Percentiles rank a stretch among this genome's conserved stretches.
Evolutionary conservation across 2,113 vertebrate genomes (phyloP).

Genomic region (Callithrix jacchus): DNA sequence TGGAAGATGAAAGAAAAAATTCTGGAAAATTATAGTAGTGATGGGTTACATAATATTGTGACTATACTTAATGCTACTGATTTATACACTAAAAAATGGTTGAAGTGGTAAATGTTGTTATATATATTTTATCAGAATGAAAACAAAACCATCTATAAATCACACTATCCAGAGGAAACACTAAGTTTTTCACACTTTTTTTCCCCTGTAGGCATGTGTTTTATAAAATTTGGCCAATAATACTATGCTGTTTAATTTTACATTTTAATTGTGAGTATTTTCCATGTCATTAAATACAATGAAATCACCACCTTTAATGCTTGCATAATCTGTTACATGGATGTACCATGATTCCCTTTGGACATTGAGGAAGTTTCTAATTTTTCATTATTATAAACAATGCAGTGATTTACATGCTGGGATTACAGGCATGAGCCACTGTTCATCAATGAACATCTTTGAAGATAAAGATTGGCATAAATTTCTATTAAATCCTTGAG

Average conservation of each 20-base stretch:
- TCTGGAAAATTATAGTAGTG: background rate
- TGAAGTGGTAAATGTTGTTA: background rate
- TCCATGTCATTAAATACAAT: background rate
- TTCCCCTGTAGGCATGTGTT: background rate
- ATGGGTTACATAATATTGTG: background rate
- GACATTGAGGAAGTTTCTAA: background rate
- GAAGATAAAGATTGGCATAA: background rate
- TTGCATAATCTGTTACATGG: background rate
- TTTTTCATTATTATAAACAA: slow-evolving; percentile 18
- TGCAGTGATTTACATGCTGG: background rate
- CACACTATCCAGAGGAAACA: background rate
- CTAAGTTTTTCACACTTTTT: background rate
- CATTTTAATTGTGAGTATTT: slow-evolving; percentile 16
- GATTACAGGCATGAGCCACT: too few species aligned
- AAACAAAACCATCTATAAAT: background rate
- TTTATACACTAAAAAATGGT: background rate
- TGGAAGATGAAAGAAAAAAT: background rate
- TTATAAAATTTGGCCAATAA: slow-evolving; percentile 8
- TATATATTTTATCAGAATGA: background rate
- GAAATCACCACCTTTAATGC: background rate
- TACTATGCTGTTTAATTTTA: background rate
- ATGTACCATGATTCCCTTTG: background rate
- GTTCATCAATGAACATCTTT: background rate
- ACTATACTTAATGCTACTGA: background rate
- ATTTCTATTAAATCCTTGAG: slow-evolving; percentile 11